A percentile compares a stretch with the other conserved stretches of the same genome.
Evolutionary conservation across 2,888 invertebrate genomes (phyloP).

Genomic region (Tachina lurida): DNA sequence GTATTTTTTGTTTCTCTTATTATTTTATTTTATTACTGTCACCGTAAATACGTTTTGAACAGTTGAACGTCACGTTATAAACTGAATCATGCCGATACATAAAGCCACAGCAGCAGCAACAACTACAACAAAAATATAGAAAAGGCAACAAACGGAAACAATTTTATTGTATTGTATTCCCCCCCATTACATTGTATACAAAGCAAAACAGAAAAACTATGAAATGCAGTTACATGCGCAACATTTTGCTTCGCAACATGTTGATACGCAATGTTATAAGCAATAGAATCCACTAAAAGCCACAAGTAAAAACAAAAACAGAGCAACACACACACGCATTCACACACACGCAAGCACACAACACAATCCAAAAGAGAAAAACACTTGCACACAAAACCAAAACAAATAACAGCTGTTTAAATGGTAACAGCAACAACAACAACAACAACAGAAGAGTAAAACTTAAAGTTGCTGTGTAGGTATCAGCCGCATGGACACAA

Average conservation of each 20-base stretch:
- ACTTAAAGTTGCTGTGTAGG: background rate
- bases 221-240: constrained; percentile 66
- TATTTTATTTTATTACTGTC: constrained; percentile 11
- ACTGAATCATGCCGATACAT: constrained; percentile 67
- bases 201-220: constrained; percentile 37
- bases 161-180: constrained; percentile 62
- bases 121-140: constrained; percentile 34
- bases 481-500: background rate
- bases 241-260: constrained; percentile 63
- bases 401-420: constrained; percentile 70
- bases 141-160: constrained; percentile 59
- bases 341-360: background rate
- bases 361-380: background rate
- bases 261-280: constrained; percentile 58
- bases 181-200: constrained; percentile 58
- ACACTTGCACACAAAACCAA: constrained; percentile 46
- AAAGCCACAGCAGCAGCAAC: constrained; percentile 50
- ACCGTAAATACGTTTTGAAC: constrained; percentile 67
- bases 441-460: background rate
- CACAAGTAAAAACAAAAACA: constrained; percentile 9
- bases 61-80: constrained; percentile 70
- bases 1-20: background rate
- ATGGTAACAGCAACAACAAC: background rate
- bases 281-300: constrained; percentile 54
- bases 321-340: background rate